These are phyloP conservation scores for Stegodyphus dumicola DNA, from an alignment of 1,140 invertebrate genomes.

Conservation along the genomic window DNA sequence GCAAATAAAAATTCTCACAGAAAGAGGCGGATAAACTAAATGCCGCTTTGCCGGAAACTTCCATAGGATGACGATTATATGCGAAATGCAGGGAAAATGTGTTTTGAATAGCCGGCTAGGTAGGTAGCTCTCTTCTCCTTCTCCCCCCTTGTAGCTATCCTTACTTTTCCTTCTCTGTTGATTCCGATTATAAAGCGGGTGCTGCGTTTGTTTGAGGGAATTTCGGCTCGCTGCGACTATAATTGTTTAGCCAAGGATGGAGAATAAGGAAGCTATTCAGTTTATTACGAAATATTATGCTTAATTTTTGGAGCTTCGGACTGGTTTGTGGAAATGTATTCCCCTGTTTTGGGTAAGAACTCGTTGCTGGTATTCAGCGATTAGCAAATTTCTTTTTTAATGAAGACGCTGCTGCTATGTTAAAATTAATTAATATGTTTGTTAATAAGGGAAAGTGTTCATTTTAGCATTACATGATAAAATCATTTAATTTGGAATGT, in stretches of 20 bases:
- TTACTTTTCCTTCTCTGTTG: not conserved
- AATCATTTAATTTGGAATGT: too few relatives aligned
- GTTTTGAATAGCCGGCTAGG: constrained; percentile 17
- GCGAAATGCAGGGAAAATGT: constrained; percentile 1
- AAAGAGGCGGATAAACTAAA: constrained; percentile 26
- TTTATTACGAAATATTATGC: not conserved
- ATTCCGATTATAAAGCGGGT: not conserved
- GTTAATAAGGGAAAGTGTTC: too few relatives aligned
- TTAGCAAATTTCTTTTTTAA: too few relatives aligned
- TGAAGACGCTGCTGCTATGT: too few relatives aligned
- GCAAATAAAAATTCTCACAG: constrained; percentile 46
- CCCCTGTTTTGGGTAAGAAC: too few relatives aligned
- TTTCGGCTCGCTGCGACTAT: not conserved
- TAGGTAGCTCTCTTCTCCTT: too few relatives aligned
- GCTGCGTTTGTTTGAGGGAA: constrained; percentile 4
- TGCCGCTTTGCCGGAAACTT: constrained; percentile 16
- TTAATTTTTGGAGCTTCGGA: not conserved
- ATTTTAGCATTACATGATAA: too few relatives aligned
- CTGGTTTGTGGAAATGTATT: too few relatives aligned
- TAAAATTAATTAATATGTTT: too few relatives aligned
- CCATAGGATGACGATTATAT: not conserved
- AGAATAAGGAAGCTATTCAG: not conserved
- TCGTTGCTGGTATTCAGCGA: too few relatives aligned
- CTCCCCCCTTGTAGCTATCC: not conserved
- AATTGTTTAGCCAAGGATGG: not conserved